Evolutionary conservation across 2,113 vertebrate genomes (phyloP).

Genomic region (Megaleporinus macrocephalus): DNA sequence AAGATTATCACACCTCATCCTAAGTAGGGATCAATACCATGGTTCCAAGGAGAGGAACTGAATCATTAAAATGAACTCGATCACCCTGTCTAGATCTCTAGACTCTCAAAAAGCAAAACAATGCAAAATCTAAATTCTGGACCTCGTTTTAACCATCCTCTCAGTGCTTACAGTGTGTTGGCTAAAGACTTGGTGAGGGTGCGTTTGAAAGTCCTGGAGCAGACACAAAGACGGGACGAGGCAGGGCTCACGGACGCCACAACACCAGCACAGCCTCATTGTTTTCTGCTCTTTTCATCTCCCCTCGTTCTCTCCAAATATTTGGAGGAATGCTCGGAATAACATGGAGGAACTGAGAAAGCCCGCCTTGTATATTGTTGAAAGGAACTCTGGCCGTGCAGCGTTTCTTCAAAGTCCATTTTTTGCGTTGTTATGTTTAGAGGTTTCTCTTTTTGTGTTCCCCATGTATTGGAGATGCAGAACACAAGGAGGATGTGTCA

Average conservation of each 20-base stretch:
- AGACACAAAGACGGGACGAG: slow-evolving; percentile 75
- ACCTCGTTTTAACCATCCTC: not conserved
- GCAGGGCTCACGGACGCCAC: slow-evolving; percentile 75
- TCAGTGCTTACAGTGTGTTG: not conserved
- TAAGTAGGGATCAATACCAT: not conserved
- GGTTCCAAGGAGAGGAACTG: not conserved
- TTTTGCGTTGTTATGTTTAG: slow-evolving; percentile 75
- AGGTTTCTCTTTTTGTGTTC: slow-evolving; percentile 71
- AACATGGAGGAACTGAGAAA: slow-evolving; percentile 79
- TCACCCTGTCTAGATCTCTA: not conserved
- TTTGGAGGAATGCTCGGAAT: slow-evolving; percentile 79
- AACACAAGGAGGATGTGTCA: slow-evolving; percentile 75
- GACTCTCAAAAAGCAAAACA: not conserved
- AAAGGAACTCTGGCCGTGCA: slow-evolving; percentile 77
- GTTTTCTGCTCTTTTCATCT: slow-evolving; percentile 80
- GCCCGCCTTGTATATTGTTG: slow-evolving; percentile 80
- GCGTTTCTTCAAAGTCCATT: slow-evolving; percentile 78
- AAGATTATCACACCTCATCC: too few species aligned
- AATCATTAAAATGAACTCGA: not conserved
- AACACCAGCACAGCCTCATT: slow-evolving; percentile 77
- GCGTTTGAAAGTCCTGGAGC: slow-evolving; percentile 45
- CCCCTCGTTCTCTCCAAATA: slow-evolving; percentile 81
- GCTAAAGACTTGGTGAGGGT: slow-evolving; percentile 38
- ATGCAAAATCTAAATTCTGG: not conserved
- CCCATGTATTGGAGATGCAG: slow-evolving; percentile 70